Base-by-base conservation (phyloP, 1,140 invertebrate species). In the Acyrthosiphon pisum region DNA sequence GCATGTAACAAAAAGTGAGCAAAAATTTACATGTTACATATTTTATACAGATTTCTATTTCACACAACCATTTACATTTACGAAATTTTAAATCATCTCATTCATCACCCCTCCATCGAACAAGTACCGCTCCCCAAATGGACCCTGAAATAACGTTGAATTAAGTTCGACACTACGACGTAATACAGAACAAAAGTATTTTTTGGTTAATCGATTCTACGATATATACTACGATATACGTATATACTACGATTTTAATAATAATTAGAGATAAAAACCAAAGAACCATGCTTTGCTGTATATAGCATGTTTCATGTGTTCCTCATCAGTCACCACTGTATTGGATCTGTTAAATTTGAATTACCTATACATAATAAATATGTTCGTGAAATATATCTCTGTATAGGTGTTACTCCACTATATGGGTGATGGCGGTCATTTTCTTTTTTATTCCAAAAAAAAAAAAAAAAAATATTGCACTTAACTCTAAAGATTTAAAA, bases 361-460 rank as follows among this genome's bases (percentile, higher is more conserved):
- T n/a, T n/a, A 2, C 14, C 6, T 0, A 2, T n/a, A 2, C 14
- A 18, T 0, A 2, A 2, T n/a, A 76, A 76, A 76, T 76, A n/a
- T 76, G 18, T 14, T 18, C 1, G 0, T 76, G 4, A 76, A 76
- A 53, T 23, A 53, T 53, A 53, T 53, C 22, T 1, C 50, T 53
- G 20, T 53, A 22, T 22, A 53, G 6, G 76, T 41, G 41, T 83
- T 83, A 83, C 35, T 18, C 76, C 76, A 83, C 76, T 83, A 83
- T 83, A 37, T 83, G 76, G 76, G 76, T 37, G 23, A 83, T 83
- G 20, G 35, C 18, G 35, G 76, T 83, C 76, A 83, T 83, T 22
- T 37, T 23, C 76, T 20, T 83, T 83, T 56, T 56, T 41, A 41
- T 56, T 56, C 26, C 9, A 26, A 56, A 56, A 56, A 56, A 26